Evolutionary conservation across 1,140 invertebrate species (phyloP), one percentile per base, ranked within the genome.

Genomic region (Neodiprion fabricii): DNA sequence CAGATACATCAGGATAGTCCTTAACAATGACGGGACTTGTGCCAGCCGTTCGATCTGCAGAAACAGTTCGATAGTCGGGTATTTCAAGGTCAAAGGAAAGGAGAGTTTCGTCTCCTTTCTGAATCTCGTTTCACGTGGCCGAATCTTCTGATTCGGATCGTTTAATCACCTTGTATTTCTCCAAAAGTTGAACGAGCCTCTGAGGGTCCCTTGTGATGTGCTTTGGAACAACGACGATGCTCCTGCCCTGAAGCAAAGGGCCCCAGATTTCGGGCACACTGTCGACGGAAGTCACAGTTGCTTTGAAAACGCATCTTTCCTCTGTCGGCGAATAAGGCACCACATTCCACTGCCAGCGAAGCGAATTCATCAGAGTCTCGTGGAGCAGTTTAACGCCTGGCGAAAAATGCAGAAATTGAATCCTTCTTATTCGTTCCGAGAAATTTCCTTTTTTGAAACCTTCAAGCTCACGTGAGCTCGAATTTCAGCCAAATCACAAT

Each of bases 251-350:
- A n/a, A 96, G 83, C 28, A 97, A 82, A 0, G 95, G 93, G 0
- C 93, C 94, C 93, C 96, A 97, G 70, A 97, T 93, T 89, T 97
- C 96, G 1, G 92, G 91, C 1, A 96, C 92, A 1, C 95, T 96
- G 84, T 97, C 96, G 0, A 96, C 95, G 81, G 97, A 97, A 0
- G 95, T 96, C 1, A 97, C 94, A 1, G 96, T 97, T 21, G 17
- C 17, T 85, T 97, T 97, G 86, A 96, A 97, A 17, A 95, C 92
- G 74, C 94, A 95, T 5, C 89, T 88, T 7, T 87, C 84, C 81
- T 97, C 96, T 1, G 90, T 89, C 0, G 86, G 65, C 0, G 85
- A 83, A 81, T 91, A 97, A 0, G 95, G 95, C 79, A 96, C 93
- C 0, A 90, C 90, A 10, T 91, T 88, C 92, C 95, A 96, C 84